Evolutionary conservation across 2,113 vertebrate genomes (phyloP), one percentile per base, ranked within the genome.

Genomic region (Macquaria australasica): DNA sequence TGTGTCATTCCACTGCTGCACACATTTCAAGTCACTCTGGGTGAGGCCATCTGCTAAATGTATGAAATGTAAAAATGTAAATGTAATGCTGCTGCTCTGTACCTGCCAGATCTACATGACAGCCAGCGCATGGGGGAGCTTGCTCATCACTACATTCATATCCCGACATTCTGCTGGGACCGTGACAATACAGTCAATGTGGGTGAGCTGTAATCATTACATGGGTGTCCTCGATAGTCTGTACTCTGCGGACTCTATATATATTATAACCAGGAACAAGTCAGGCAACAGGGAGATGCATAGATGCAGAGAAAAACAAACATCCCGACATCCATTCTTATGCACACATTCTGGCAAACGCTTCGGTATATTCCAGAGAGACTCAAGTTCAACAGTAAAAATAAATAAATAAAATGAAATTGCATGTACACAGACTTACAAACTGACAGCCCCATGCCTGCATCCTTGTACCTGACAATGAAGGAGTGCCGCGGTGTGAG

Each of bases 391-490:
- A 83, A 58, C 37, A 60, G 18, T n/a, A 1, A 14, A 53, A 73
- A 45, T 28, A 66, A 60, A 23, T 6, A 18, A n/a, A 45, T 1
- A 53, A 73, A 73, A 68, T 12, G 14, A 73, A 81, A 58, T 14
- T 71, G 12, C 20, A 81, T 6, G 48, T 70, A 51, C 67, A 76
- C 41, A 77, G 50, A 66, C 23, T 73, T 15, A 34, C 20, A 71
- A 63, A 74, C 60, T 23, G 79, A 76, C 64, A 83, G 73, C 43
- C 34, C 25, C 43, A 16, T 16, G 62, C 50, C 64, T 60, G 55
- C 41, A 43, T 69, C 9, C 34, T 68, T 43, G 25, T 94, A 96
- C 95, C 95, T 96, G 93, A 95, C 94, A 11, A 31, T 71, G 56
- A 97, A 95, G 71, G 84, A 87, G 31, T 64, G 92, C 72, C 85